Evolutionary conservation across 1,140 invertebrate genomes (phyloP).

Genomic region (Ostrea edulis): DNA sequence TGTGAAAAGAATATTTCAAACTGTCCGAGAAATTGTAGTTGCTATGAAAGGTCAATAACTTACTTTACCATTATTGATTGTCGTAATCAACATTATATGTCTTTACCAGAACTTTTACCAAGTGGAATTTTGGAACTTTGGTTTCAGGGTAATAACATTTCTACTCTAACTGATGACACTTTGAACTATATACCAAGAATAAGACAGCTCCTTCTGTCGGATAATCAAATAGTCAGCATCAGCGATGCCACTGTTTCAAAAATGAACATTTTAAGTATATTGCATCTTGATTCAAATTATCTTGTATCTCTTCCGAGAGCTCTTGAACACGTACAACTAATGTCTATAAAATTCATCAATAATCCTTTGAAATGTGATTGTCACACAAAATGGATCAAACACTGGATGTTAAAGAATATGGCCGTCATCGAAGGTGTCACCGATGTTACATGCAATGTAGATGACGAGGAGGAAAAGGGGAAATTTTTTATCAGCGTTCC

Average conservation of each 20-base stretch:
- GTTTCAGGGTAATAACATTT: constrained; percentile 67
- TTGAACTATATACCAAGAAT: constrained; percentile 36
- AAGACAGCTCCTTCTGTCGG: constrained; percentile 50
- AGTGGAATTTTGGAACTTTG: constrained; percentile 61
- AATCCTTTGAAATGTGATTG: constrained; percentile 70
- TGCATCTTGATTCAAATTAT: constrained; percentile 63
- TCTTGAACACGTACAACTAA: constrained; percentile 40
- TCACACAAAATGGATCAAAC: constrained; percentile 67
- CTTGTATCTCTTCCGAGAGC: constrained; percentile 56
- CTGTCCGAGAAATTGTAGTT: constrained; percentile 64
- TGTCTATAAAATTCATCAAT: constrained; percentile 50
- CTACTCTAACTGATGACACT: constrained; percentile 8
- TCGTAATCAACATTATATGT: constrained; percentile 39
- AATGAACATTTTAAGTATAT: constrained; percentile 45
- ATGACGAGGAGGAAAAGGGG: constrained; percentile 59
- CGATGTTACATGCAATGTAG: constrained; percentile 59
- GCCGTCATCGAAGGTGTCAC: constrained; percentile 44
- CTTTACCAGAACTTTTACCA: constrained; percentile 59
- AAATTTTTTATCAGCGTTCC: constrained; percentile 59
- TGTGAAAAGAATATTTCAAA: constrained; percentile 48
- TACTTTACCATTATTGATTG: constrained; percentile 66
- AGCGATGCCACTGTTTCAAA: constrained; percentile 21
- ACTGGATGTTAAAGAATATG: constrained; percentile 58
- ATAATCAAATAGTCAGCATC: constrained; percentile 56
- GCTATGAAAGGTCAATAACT: constrained; percentile 58